A percentile compares a stretch with the other conserved stretches of the same genome.
These are phyloP conservation scores for Meriones unguiculatus DNA, from an alignment of 2,113 vertebrate genomes.

Conservation along the genomic window DNA sequence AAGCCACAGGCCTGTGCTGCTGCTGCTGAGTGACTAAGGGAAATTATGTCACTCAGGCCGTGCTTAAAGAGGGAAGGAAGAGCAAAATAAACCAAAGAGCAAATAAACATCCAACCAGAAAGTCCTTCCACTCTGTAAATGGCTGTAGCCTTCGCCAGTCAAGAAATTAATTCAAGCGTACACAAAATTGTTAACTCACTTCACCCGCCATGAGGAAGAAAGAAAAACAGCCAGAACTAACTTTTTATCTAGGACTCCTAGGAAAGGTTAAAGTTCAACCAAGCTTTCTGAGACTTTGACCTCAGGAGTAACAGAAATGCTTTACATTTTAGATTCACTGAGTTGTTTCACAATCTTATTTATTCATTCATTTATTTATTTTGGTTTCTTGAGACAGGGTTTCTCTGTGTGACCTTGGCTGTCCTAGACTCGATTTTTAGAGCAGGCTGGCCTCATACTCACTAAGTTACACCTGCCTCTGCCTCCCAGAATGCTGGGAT, in stretches of 20 bases:
- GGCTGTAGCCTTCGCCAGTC: neutral
- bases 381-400: too few relatives aligned
- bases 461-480: too few relatives aligned
- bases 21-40: neutral
- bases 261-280: neutral
- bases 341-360: neutral
- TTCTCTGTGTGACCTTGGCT: too few relatives aligned
- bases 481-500: too few relatives aligned
- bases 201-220: neutral
- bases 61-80: neutral
- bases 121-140: neutral
- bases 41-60: slow-evolving; percentile 1
- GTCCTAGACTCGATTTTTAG: too few relatives aligned
- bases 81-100: slow-evolving; percentile 21
- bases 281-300: slow-evolving; percentile 9
- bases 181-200: neutral
- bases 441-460: too few relatives aligned
- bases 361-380: too few relatives aligned
- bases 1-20: neutral
- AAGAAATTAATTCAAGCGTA: neutral
- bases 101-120: slow-evolving; percentile 5
- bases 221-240: neutral
- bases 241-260: neutral
- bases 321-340: neutral
- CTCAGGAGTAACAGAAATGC: neutral